These are phyloP conservation scores for Otolemur garnettii DNA, from an alignment of 2,113 vertebrate species.

Conservation along the genomic window DNA sequence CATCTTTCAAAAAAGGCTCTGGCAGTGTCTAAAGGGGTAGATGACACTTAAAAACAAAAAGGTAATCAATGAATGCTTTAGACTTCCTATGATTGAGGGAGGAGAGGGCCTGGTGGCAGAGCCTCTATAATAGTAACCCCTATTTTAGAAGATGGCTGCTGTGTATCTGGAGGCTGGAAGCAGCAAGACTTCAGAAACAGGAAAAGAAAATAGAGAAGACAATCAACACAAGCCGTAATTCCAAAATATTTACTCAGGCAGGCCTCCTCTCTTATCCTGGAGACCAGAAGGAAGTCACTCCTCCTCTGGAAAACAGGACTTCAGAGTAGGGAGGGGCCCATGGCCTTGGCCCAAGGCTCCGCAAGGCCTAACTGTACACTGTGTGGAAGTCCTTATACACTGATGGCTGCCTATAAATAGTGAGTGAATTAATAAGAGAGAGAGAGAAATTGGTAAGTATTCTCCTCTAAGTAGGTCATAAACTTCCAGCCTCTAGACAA, in stretches of 20 bases:
- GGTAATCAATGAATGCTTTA: not conserved
- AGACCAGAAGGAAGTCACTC: conserved; percentile 61
- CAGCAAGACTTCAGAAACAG: conserved; percentile 6
- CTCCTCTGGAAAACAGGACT: conserved; percentile 43
- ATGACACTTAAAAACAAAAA: not conserved
- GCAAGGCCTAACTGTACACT: not conserved
- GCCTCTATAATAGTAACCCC: not conserved
- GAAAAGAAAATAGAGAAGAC: conserved; percentile 7
- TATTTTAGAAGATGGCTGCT: not conserved
- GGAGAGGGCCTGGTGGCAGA: not conserved
- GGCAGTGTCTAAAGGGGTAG: conserved; percentile 36
- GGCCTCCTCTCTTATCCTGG: not conserved
- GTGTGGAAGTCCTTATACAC: not conserved
- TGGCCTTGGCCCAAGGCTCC: not conserved
- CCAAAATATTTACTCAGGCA: conserved; percentile 7
- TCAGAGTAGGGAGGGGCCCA: not conserved
- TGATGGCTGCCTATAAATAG: not conserved
- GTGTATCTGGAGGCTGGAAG: conserved; percentile 18
- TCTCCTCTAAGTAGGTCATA: not conserved
- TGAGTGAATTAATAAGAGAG: not conserved
- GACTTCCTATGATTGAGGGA: too few species aligned
- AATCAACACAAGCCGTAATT: conserved; percentile 13
- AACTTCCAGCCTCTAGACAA: not conserved
- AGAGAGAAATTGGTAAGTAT: not conserved
- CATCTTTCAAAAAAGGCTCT: conserved; percentile 41